Base-by-base conservation (phyloP, 2,113 vertebrate genomes). In the Elgaria multicarinata region DNA sequence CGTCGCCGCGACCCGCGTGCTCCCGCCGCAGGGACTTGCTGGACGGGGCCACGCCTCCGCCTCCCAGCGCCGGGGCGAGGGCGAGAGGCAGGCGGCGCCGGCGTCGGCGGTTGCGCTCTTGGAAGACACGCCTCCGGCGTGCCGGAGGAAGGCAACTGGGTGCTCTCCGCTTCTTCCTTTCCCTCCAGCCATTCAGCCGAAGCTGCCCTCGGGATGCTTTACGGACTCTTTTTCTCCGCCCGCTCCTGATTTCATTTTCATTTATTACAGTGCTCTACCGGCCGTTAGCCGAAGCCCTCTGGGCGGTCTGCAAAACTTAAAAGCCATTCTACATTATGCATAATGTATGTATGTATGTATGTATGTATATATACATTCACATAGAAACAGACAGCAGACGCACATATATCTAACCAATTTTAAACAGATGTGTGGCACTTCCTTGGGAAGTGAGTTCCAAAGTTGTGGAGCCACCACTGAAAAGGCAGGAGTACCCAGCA, bases 81-180 rank as follows among this genome's bases (percentile, higher is more conserved):
- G 58, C 74, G 33, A 58, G 69, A 16, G 79, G 24, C 44, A 33
- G 81, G 81, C 4, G 74, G 18, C 9, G 79, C 9, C 58, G 28
- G 72, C 4, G n/a, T n/a, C n/a, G 76, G 83, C 66, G 72, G 10
- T 58, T 36, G 53, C 44, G 42, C 78, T 55, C 6, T 16, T 2
- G 18, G 69, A n/a, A 46, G 80, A 55, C 87, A 44, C 69, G 44
- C 53, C 87, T 55, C 16, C 42, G 46, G 36, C 18, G 87, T 6
- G 28, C 20, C 28, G 3, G 12, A 72, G n/a, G 77, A 20, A 28
- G 31, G 26, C 20, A 1, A 3, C 0, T 28, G 24, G 6, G 74
- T 1, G 0, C 69, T 20, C 7, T 55, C 36, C 31, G 6, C 36
- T 14, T 24, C n/a, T 3, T 22, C 3, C 26, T 24, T 26, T 5